Percentiles rank a stretch among this genome's conserved stretches.
Evolutionary conservation across 2,888 invertebrate species (phyloP).

Genomic region (Agrotis segetum): DNA sequence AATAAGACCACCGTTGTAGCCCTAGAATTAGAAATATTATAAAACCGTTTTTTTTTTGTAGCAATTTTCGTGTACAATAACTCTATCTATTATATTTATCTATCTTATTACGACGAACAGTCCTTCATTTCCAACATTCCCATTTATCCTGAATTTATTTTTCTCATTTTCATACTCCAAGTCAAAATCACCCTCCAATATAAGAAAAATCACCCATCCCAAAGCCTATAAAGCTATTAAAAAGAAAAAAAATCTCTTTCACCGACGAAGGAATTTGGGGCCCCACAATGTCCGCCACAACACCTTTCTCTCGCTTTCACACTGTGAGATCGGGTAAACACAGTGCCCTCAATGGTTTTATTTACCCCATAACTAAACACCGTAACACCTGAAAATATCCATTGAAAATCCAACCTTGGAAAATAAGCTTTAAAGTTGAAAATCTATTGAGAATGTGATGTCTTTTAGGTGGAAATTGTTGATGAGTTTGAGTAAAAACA

Average conservation of each 20-base stretch:
- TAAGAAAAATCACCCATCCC: conserved; percentile 57
- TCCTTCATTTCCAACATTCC: background rate
- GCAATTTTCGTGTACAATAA: too few relatives aligned
- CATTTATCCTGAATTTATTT: too few relatives aligned
- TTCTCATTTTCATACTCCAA: background rate
- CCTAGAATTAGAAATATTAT: too few relatives aligned
- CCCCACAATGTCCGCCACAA: conserved; percentile 69
- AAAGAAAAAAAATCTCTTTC: conserved; percentile 78
- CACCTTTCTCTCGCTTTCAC: conserved; percentile 88
- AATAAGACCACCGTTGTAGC: too few relatives aligned
- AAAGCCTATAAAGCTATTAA: conserved; percentile 48
- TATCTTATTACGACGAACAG: too few relatives aligned
- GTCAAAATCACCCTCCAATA: conserved; percentile 18
- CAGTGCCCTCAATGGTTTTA: conserved; percentile 76
- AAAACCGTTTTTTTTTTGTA: too few relatives aligned
- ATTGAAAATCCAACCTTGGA: conserved; percentile 32
- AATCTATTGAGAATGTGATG: background rate
- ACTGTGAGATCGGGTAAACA: conserved; percentile 77
- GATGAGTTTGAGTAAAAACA: conserved; percentile 65
- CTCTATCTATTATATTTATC: too few relatives aligned
- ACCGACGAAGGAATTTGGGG: conserved; percentile 83
- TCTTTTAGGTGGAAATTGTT: conserved; percentile 23
- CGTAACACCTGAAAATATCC: conserved; percentile 46
- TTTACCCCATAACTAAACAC: conserved; percentile 47
- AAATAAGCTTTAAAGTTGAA: conserved; percentile 23